Base-by-base conservation (phyloP, 2,797 vertebrate species). In the Catharus ustulatus region DNA sequence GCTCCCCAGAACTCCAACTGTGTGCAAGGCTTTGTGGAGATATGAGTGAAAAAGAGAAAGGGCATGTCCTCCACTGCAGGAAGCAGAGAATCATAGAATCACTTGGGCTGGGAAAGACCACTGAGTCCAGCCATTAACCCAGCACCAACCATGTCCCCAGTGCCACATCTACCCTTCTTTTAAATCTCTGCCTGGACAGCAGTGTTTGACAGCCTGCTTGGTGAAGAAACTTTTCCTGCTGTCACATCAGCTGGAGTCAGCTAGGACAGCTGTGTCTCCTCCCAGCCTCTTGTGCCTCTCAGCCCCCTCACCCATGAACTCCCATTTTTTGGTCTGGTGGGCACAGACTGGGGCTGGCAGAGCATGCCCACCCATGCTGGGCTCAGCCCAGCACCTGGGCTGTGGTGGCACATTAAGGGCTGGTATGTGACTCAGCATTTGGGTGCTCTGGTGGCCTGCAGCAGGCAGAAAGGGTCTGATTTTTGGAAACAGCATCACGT, bases 11-110 rank as follows among this genome's bases (percentile, higher is more conserved):
- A 42, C 34, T 89, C 24, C 71, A 84, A 2, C 38, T 13, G 8
- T 1, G 5, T 7, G 9, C 0, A 1, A 10, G 0, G 0, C 11
- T 67, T 38, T 49, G 2, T n/a, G 72, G 59, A 87, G 42, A 19
- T 0, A 0, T 1, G 16, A 69, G 21, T 0, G 30, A 89, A 52
- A 8, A 75, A 32, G 61, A 61, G 29, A 63, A 79, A 52, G 36
- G 17, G 9, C 22, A 34, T 3, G 0, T 15, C 40, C 59, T 26
- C 38, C n/a, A 2, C 71, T 38, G 43, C 32, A 49, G 71, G 42
- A 13, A 45, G 6, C 30, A 84, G 36, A 32, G 59, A 43, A 54
- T 42, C 40, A 79, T 1, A 3, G 9, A 49, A 48, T 13, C 27
- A 38, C 20, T 67, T 8, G 14, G 42, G 2, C 29, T 78, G 40